Conservation (phyloP, 2,888 invertebrate species). For the Polymixis flavicincta region DNA sequence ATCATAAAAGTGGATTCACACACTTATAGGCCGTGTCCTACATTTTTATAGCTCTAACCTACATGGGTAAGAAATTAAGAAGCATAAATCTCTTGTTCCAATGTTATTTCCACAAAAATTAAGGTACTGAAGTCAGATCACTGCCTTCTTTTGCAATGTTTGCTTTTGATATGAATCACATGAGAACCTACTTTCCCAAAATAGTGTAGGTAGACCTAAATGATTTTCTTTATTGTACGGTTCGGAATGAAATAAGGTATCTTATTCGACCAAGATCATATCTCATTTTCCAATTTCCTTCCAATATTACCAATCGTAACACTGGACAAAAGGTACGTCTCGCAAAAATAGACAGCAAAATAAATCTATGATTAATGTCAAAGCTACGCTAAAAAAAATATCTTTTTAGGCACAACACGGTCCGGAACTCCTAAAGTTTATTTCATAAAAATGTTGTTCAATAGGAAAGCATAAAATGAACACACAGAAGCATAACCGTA, state of each 20-base stretch:
- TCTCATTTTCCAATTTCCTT: conserved; percentile 51
- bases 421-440: conserved; percentile 11
- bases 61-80: conserved; percentile 64
- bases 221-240: conserved; percentile 17
- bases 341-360: conserved; percentile 30
- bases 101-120: conserved; percentile 8
- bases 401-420: background rate
- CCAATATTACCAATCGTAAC: conserved; percentile 36
- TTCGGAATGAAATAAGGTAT: conserved; percentile 19
- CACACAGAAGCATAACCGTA: background rate
- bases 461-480: conserved; percentile 32
- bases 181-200: conserved; percentile 2
- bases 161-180: conserved; percentile 17
- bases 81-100: conserved; percentile 27
- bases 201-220: conserved; percentile 10
- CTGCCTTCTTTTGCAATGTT: conserved; percentile 6
- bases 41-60: conserved; percentile 70
- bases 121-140: background rate
- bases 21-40: conserved; percentile 67
- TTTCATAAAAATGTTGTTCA: conserved; percentile 27
- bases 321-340: conserved; percentile 32
- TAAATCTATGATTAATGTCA: conserved; percentile 38
- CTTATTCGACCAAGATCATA: conserved; percentile 36
- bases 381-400: conserved; percentile 3
- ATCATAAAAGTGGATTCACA: conserved; percentile 74